These are phyloP conservation scores for Platichthys stellatus DNA, from an alignment of 2,113 vertebrate genomes.

Conservation along the genomic window DNA sequence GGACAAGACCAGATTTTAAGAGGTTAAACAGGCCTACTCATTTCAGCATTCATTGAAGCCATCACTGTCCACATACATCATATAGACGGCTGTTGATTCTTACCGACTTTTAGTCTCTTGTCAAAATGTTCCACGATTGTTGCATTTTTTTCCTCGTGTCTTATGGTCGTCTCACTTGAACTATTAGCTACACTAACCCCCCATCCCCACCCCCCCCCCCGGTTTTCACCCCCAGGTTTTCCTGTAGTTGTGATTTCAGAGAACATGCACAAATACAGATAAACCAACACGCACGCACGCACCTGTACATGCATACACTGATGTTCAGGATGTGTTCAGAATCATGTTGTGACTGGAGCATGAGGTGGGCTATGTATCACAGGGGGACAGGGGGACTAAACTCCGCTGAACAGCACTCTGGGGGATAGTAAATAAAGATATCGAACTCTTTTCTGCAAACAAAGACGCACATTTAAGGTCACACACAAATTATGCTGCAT, in stretches of 20 bases:
- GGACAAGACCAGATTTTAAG: too few species aligned
- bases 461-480: constrained; percentile 2
- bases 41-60: neutral
- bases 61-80: too few species aligned
- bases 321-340: constrained; percentile 31
- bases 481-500: neutral
- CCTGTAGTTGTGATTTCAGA: too few species aligned
- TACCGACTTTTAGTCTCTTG: too few species aligned
- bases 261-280: too few species aligned
- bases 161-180: too few species aligned
- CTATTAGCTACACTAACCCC: too few species aligned
- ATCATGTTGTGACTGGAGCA: neutral
- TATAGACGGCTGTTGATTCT: too few species aligned
- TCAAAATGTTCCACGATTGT: too few species aligned
- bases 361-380: constrained; percentile 23
- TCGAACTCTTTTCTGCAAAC: constrained; percentile 4
- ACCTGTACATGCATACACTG: constrained; percentile 1
- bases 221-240: too few species aligned
- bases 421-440: constrained; percentile 7
- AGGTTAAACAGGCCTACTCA: neutral
- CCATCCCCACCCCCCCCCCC: too few species aligned
- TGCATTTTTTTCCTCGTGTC: too few species aligned
- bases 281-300: neutral
- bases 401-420: constrained; percentile 11
- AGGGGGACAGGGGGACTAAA: neutral